These are phyloP conservation scores for Drosophila colorata DNA, from an alignment of 2,888 invertebrate genomes.

Conservation along the genomic window DNA sequence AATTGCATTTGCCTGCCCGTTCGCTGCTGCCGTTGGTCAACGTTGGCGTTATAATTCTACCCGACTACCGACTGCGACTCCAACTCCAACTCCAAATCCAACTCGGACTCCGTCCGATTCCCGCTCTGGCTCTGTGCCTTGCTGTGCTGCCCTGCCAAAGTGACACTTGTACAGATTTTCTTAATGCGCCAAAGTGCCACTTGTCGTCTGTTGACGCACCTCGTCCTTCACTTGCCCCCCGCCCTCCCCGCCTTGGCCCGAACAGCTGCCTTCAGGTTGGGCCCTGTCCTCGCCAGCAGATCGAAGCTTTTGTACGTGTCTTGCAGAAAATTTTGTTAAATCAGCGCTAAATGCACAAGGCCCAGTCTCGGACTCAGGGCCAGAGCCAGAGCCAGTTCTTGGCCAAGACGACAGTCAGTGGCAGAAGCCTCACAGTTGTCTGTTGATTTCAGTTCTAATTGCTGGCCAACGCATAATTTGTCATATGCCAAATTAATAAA, in stretches of 20 bases:
- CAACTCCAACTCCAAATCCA: conserved; percentile 2
- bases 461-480: conserved; percentile 74
- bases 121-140: conserved; percentile 11
- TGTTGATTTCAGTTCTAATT: conserved; percentile 67
- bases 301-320: conserved; percentile 73
- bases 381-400: neutral
- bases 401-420: conserved; percentile 18
- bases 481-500: conserved; percentile 80
- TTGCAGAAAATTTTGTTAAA: conserved; percentile 71
- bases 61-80: conserved; percentile 26
- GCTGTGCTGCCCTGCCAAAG: conserved; percentile 63
- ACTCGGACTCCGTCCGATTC: conserved; percentile 18
- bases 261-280: conserved; percentile 2
- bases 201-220: conserved; percentile 78
- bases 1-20: conserved; percentile 59
- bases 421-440: conserved; percentile 46
- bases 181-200: conserved; percentile 81
- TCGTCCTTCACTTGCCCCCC: conserved; percentile 32
- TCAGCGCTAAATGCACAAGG: conserved; percentile 61
- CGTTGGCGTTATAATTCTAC: conserved; percentile 76
- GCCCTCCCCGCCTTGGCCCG: neutral
- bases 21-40: conserved; percentile 36
- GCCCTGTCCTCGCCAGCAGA: conserved; percentile 37
- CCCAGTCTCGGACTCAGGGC: conserved; percentile 1
- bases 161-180: conserved; percentile 81